Evolutionary conservation across 2,888 invertebrate genomes (phyloP).

Genomic region (Bellardia pandia): DNA sequence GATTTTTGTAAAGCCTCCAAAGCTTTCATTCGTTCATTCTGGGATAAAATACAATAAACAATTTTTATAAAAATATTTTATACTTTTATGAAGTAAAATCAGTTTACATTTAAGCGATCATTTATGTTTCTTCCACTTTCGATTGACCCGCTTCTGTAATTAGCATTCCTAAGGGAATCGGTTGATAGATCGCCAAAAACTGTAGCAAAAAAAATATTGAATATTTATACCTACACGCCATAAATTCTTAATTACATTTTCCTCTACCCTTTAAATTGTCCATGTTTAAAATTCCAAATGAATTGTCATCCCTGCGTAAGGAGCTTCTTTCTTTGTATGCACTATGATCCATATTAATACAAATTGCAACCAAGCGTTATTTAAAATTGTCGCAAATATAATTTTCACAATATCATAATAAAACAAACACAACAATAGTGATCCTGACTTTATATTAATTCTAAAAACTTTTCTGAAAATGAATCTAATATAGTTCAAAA

Average conservation of each 20-base stretch:
- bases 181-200: slow-evolving; percentile 79
- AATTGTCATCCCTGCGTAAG: slow-evolving; percentile 74
- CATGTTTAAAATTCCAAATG: slow-evolving; percentile 79
- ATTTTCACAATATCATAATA: not conserved
- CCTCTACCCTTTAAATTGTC: slow-evolving; percentile 78
- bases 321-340: slow-evolving; percentile 30
- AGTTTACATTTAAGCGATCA: slow-evolving; percentile 78
- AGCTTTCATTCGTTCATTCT: slow-evolving; percentile 79
- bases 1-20: slow-evolving; percentile 78
- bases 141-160: slow-evolving; percentile 21
- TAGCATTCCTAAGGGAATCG: slow-evolving; percentile 73
- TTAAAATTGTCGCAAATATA: not conserved
- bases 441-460: not conserved
- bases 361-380: not conserved
- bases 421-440: not conserved
- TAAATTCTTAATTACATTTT: slow-evolving; percentile 48
- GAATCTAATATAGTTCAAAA: slow-evolving; percentile 43
- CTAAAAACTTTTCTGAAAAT: slow-evolving; percentile 7
- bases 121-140: slow-evolving; percentile 70
- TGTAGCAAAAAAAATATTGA: slow-evolving; percentile 61
- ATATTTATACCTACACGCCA: not conserved
- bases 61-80: too few relatives aligned
- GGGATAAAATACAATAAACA: slow-evolving; percentile 45
- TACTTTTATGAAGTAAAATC: too few relatives aligned
- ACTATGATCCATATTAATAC: slow-evolving; percentile 36